Evolutionary conservation across 1,140 invertebrate genomes (phyloP).

Genomic region (Cheumatopsyche charites): DNA sequence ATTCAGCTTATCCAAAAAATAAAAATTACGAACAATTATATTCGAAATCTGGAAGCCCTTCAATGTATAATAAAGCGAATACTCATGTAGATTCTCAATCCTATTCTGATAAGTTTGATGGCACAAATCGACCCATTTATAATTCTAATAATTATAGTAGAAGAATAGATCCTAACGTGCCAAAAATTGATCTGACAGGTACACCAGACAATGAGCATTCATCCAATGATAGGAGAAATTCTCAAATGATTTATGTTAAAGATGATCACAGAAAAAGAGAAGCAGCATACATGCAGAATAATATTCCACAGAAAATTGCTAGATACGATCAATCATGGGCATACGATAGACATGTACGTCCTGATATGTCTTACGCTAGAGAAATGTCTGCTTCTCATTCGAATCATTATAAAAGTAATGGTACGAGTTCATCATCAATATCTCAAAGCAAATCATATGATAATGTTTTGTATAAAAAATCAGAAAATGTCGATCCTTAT

Average conservation of each 20-base stretch:
- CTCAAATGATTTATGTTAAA: slow-evolving; percentile 55
- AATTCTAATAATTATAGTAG: slow-evolving; percentile 24
- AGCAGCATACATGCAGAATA: slow-evolving; percentile 54
- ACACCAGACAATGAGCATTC: slow-evolving; percentile 52
- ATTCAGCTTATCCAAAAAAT: slow-evolving; percentile 46
- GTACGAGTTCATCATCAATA: slow-evolving; percentile 10
- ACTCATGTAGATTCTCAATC: slow-evolving; percentile 22
- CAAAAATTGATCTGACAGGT: slow-evolving; percentile 60
- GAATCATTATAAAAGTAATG: slow-evolving; percentile 43
- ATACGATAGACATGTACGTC: slow-evolving; percentile 51
- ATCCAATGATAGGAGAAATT: slow-evolving; percentile 51
- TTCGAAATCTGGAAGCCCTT: slow-evolving; percentile 6
- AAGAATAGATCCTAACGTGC: slow-evolving; percentile 55
- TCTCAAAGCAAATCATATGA: slow-evolving; percentile 34
- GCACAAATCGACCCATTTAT: slow-evolving; percentile 46
- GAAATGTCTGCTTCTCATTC: slow-evolving; percentile 12
- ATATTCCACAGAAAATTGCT: slow-evolving; percentile 60
- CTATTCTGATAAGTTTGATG: slow-evolving; percentile 48
- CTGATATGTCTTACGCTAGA: slow-evolving; percentile 25
- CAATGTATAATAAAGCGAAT: slow-evolving; percentile 3
- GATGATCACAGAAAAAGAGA: slow-evolving; percentile 57
- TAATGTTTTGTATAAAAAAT: slow-evolving; percentile 40
- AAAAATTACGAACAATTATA: slow-evolving; percentile 15
- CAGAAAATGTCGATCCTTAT: slow-evolving; percentile 45
- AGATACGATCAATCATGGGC: slow-evolving; percentile 57